A percentile compares a stretch with the other conserved stretches of the same genome.
Conservation (phyloP, 2,113 vertebrate genomes). For the Dinomys branickii region DNA sequence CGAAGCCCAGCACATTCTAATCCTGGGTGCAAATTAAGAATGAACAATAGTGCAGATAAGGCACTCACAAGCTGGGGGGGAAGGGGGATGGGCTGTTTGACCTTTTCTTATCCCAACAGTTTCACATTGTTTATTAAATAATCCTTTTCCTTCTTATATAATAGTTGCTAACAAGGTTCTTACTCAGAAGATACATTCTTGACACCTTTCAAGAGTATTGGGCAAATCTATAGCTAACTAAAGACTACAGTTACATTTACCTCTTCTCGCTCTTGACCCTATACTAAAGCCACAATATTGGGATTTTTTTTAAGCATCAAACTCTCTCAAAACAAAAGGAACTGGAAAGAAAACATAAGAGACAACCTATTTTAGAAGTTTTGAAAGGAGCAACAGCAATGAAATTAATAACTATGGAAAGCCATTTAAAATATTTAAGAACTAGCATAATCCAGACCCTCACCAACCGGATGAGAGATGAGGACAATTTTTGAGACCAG, state of each 20-base stretch:
- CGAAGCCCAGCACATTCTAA: constrained; percentile 5
- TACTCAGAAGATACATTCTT: background rate
- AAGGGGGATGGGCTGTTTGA: background rate
- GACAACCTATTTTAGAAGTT: background rate
- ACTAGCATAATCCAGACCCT: background rate
- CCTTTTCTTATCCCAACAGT: constrained; percentile 20
- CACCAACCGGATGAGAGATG: background rate
- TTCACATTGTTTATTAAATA: background rate
- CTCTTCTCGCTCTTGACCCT: background rate
- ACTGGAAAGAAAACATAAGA: background rate
- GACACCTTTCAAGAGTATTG: constrained; percentile 13
- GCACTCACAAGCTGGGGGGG: background rate
- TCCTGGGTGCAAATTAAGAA: background rate
- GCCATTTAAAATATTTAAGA: constrained; percentile 36
- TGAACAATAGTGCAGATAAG: background rate
- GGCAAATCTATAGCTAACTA: background rate
- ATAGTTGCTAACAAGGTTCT: constrained; percentile 2
- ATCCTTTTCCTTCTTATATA: background rate
- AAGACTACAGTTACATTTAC: background rate
- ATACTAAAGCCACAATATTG: background rate
- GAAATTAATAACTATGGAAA: constrained; percentile 35
- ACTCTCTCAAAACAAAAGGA: background rate
- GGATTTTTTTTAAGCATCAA: background rate
- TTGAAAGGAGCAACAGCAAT: background rate
- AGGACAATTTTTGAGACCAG: background rate